Percentiles rank a stretch among this genome's conserved stretches.
Conservation (phyloP, 64 coral and sea anemone genomes). For the Montipora sp. region DNA sequence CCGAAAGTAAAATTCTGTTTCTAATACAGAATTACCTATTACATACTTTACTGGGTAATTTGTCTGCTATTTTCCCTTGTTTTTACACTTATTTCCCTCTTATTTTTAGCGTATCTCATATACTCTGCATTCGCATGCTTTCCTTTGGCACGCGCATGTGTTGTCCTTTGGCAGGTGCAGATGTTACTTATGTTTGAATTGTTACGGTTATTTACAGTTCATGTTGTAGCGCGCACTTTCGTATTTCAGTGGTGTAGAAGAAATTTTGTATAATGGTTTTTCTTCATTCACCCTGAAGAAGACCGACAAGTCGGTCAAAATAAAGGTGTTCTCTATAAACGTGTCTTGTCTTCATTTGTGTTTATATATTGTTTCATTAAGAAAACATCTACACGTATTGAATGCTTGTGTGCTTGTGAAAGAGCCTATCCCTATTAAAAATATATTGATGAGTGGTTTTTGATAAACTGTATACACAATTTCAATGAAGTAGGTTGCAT, state of each 20-base stretch:
- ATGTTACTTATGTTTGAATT: constrained; percentile 17
- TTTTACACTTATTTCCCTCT: constrained; percentile 31
- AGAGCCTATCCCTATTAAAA: too few relatives aligned
- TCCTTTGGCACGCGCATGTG: background rate
- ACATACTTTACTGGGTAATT: background rate
- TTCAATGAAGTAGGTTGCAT: too few relatives aligned
- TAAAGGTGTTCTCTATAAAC: constrained; percentile 20
- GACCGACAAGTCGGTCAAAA: constrained; percentile 26
- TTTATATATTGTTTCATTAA: too few relatives aligned
- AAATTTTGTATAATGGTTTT: constrained; percentile 39
- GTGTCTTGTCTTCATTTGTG: too few relatives aligned
- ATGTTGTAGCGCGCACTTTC: constrained; percentile 38
- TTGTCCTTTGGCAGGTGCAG: background rate
- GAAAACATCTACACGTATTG: too few relatives aligned
- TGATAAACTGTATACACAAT: too few relatives aligned
- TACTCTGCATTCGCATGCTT: background rate
- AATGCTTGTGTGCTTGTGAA: too few relatives aligned
- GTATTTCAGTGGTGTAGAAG: constrained; percentile 45
- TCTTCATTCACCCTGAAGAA: constrained; percentile 40
- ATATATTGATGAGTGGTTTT: too few relatives aligned
- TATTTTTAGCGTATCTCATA: background rate
- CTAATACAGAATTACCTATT: background rate
- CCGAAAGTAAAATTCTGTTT: background rate
- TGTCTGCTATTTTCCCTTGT: background rate
- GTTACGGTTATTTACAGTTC: constrained; percentile 6